phyloP scores from a whole-genome alignment of 2,888 invertebrate genomes.

The Schizaphis graminum region DNA sequence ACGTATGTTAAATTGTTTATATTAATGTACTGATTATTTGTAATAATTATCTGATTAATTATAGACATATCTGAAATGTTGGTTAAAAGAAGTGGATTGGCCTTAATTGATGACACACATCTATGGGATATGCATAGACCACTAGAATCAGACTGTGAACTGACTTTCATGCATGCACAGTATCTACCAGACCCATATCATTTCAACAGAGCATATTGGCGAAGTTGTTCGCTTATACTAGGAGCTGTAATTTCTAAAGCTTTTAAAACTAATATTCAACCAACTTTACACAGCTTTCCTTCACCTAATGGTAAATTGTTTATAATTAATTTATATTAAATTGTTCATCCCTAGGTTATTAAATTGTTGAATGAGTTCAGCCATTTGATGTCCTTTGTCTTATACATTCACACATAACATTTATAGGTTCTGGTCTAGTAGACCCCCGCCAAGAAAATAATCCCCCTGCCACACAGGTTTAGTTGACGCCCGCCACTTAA shows the following conservation, averaged over 20 bases:
- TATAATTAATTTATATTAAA: slow-evolving; percentile 4
- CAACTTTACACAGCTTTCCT: slow-evolving; percentile 92
- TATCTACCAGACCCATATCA: slow-evolving; percentile 74
- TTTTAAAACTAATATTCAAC: slow-evolving; percentile 83
- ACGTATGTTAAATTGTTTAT: slow-evolving; percentile 74
- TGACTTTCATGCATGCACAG: slow-evolving; percentile 76
- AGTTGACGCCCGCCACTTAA: too few relatives aligned
- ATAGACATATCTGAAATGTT: slow-evolving; percentile 83
- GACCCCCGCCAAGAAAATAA: too few relatives aligned
- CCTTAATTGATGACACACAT: slow-evolving; percentile 81
- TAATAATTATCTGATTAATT: slow-evolving; percentile 7
- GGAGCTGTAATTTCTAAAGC: slow-evolving; percentile 83
- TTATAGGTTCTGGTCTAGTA: too few relatives aligned
- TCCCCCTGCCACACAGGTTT: too few relatives aligned
- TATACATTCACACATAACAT: neutral
- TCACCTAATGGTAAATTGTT: slow-evolving; percentile 81
- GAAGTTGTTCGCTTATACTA: slow-evolving; percentile 89
- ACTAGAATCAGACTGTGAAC: slow-evolving; percentile 76
- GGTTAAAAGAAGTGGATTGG: slow-evolving; percentile 81
- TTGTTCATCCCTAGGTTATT: neutral
- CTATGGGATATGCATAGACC: slow-evolving; percentile 96
- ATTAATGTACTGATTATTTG: neutral
- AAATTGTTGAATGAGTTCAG: neutral
- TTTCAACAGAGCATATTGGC: slow-evolving; percentile 90
- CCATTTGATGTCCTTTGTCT: neutral